These are phyloP conservation scores for Pterois miles DNA, from an alignment of 2,797 vertebrate genomes.

Conservation along the genomic window DNA sequence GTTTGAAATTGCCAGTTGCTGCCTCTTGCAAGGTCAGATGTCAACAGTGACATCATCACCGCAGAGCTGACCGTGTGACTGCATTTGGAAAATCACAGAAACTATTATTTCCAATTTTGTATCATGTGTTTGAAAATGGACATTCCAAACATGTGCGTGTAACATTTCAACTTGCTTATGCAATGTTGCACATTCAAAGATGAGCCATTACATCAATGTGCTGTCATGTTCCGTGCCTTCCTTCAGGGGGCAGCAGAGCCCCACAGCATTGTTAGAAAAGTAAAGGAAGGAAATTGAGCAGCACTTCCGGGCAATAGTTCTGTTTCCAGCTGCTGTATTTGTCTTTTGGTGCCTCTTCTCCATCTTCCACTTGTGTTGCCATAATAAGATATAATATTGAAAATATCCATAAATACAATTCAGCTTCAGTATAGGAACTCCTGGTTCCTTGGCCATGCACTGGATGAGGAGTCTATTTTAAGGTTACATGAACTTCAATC, in stretches of 20 bases:
- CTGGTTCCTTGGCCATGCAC: neutral
- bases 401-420: neutral
- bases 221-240: neutral
- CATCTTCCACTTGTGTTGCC: neutral
- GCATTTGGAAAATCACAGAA: neutral
- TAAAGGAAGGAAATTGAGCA: neutral
- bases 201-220: neutral
- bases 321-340: neutral
- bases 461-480: neutral
- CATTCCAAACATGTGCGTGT: neutral
- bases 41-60: too few species aligned
- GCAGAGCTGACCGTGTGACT: neutral
- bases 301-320: neutral
- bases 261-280: neutral
- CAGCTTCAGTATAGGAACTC: neutral
- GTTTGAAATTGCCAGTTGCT: too few species aligned
- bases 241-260: slow-evolving; percentile 46
- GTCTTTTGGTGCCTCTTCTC: neutral
- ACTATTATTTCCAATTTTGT: neutral
- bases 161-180: neutral
- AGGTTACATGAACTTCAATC: neutral
- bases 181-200: neutral
- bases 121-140: neutral
- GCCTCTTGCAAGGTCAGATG: too few species aligned
- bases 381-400: neutral